Percentiles rank a stretch among this genome's conserved stretches.
phyloP scores from a whole-genome alignment of 2,113 vertebrate species.

The Manacus vitellinus region DNA sequence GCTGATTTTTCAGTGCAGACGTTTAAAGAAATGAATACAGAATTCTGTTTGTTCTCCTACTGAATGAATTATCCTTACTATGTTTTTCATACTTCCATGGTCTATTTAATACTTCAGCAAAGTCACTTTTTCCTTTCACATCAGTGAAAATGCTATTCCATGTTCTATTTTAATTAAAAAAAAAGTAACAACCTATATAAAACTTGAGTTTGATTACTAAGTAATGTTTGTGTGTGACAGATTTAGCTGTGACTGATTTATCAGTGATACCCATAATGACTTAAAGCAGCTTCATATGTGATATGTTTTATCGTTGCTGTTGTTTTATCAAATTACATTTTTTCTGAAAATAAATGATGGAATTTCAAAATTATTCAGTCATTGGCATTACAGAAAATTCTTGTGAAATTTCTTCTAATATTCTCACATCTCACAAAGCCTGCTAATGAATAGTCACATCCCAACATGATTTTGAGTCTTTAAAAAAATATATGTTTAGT shows the following conservation, averaged over 20 bases:
- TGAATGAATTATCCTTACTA: not conserved
- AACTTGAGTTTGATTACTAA: not conserved
- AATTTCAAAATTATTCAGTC: not conserved
- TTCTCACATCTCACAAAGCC: not conserved
- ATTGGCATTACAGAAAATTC: not conserved
- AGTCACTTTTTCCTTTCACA: not conserved
- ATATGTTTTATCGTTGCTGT: not conserved
- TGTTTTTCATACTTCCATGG: not conserved
- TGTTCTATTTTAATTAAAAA: not conserved
- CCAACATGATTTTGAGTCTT: not conserved
- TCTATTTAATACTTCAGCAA: not conserved
- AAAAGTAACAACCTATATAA: not conserved
- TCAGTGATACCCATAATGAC: not conserved
- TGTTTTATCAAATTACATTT: not conserved
- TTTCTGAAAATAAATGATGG: not conserved
- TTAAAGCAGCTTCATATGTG: not conserved
- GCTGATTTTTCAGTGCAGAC: slow-evolving; percentile 5
- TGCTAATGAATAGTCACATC: not conserved
- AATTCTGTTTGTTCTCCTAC: slow-evolving; percentile 10
- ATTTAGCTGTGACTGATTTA: not conserved
- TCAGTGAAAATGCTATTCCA: not conserved
- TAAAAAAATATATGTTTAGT: slow-evolving; percentile 48
- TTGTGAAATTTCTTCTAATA: not conserved
- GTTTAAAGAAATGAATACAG: slow-evolving; percentile 38
- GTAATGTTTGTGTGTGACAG: not conserved